phyloP scores from a whole-genome alignment of 37 sponge, comb jelly and placozoan species.

The Crambe crambe region DNA sequence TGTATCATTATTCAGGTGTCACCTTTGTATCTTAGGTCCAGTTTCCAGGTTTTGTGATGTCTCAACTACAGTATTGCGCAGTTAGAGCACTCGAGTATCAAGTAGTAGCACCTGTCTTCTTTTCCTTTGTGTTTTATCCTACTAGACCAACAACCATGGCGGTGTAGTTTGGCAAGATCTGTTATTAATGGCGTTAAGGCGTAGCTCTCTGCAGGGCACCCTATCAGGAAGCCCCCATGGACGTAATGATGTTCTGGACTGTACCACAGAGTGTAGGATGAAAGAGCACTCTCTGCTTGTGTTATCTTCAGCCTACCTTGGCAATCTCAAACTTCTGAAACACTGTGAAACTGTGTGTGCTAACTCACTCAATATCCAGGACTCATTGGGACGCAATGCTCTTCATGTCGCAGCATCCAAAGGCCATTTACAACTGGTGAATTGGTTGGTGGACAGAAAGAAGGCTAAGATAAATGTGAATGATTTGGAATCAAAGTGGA shows the following conservation, averaged over 20 bases:
- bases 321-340: slow-evolving; percentile 59
- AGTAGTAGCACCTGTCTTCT: not conserved
- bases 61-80: not conserved
- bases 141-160: slow-evolving; percentile 2
- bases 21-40: too few relatives aligned
- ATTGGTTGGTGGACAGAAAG: slow-evolving; percentile 48
- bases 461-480: slow-evolving; percentile 11
- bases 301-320: slow-evolving; percentile 30
- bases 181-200: not conserved
- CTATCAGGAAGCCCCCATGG: not conserved
- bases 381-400: slow-evolving; percentile 48
- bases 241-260: slow-evolving; percentile 15
- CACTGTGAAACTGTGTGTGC: slow-evolving; percentile 60
- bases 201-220: not conserved
- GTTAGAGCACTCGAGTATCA: not conserved
- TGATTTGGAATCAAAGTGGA: slow-evolving; percentile 72
- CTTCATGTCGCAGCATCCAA: slow-evolving; percentile 69
- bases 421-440: slow-evolving; percentile 53
- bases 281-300: slow-evolving; percentile 31
- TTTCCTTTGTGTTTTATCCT: not conserved
- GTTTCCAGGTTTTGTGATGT: too few relatives aligned
- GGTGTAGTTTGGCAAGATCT: not conserved
- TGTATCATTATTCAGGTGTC: too few relatives aligned
- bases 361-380: slow-evolving; percentile 47
- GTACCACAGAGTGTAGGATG: slow-evolving; percentile 52